Conservation (phyloP, 2,888 invertebrate genomes). For the Tenthredo notha region DNA sequence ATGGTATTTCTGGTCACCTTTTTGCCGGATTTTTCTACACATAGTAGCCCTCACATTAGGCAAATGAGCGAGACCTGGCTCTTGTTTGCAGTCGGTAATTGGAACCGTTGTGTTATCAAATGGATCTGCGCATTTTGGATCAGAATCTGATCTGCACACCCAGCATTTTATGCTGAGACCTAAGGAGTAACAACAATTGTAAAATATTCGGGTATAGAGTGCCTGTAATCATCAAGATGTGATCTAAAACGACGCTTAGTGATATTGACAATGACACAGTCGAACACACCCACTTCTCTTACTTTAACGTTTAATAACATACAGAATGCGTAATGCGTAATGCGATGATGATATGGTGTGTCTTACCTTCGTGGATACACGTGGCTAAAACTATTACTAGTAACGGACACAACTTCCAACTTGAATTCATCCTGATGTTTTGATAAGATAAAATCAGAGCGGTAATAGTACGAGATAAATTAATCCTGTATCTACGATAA, state of each 20-base stretch:
- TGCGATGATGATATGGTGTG: neutral
- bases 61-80: constrained; percentile 81
- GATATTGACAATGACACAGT: neutral
- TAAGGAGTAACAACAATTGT: constrained; percentile 73
- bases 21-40: constrained; percentile 95
- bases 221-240: too few relatives aligned
- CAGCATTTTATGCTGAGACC: constrained; percentile 91
- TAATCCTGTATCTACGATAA: neutral
- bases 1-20: constrained; percentile 81
- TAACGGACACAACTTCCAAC: constrained; percentile 7
- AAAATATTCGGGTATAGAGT: neutral
- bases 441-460: neutral
- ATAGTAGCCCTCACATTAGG: constrained; percentile 88
- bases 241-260: neutral
- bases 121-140: constrained; percentile 95
- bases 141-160: constrained; percentile 93
- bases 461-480: neutral
- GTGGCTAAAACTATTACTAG: constrained; percentile 34
- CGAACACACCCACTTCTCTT: constrained; percentile 30
- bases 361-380: constrained; percentile 26
- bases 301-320: neutral
- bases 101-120: constrained; percentile 94
- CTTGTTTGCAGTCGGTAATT: constrained; percentile 89
- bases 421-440: neutral
- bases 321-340: neutral